These are phyloP conservation scores for Stenurella melanura DNA, from an alignment of 2,888 invertebrate species.

Conservation along the genomic window DNA sequence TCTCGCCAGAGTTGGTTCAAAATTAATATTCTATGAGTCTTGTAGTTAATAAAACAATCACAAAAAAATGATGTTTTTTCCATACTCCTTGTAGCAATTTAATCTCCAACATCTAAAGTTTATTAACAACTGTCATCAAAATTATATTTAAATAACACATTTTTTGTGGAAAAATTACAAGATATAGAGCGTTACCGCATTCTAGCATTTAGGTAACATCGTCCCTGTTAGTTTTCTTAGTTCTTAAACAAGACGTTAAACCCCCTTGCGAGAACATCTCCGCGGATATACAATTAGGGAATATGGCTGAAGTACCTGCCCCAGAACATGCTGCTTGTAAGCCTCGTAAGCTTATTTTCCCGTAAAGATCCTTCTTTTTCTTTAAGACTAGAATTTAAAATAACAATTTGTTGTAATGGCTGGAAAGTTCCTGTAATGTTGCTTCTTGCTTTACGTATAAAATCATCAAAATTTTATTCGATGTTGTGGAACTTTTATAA, in stretches of 20 bases:
- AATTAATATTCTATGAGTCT: too few relatives aligned
- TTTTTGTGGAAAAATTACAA: not conserved
- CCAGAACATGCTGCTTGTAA: slow-evolving; percentile 10
- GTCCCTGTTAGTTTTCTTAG: slow-evolving; percentile 7
- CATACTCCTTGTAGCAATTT: too few relatives aligned
- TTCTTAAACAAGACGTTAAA: slow-evolving; percentile 24
- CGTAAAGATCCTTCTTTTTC: not conserved
- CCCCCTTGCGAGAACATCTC: slow-evolving; percentile 10
- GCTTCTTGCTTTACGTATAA: too few relatives aligned
- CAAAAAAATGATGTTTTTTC: too few relatives aligned
- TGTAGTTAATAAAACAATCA: too few relatives aligned
- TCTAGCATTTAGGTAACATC: slow-evolving; percentile 19
- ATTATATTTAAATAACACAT: too few relatives aligned
- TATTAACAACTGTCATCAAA: too few relatives aligned
- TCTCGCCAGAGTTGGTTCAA: too few relatives aligned
- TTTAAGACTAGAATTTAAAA: slow-evolving; percentile 14
- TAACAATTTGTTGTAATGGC: slow-evolving; percentile 14
- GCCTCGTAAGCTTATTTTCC: slow-evolving; percentile 24
- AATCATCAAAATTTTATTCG: too few relatives aligned
- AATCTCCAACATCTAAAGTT: too few relatives aligned
- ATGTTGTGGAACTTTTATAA: too few relatives aligned
- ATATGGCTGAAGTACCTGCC: slow-evolving; percentile 28
- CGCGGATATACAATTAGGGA: slow-evolving; percentile 24
- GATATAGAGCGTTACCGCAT: slow-evolving; percentile 3
- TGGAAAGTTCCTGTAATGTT: not conserved